Base-by-base conservation (phyloP, 2,888 invertebrate genomes). In the Drosophila austrosaltans region DNA sequence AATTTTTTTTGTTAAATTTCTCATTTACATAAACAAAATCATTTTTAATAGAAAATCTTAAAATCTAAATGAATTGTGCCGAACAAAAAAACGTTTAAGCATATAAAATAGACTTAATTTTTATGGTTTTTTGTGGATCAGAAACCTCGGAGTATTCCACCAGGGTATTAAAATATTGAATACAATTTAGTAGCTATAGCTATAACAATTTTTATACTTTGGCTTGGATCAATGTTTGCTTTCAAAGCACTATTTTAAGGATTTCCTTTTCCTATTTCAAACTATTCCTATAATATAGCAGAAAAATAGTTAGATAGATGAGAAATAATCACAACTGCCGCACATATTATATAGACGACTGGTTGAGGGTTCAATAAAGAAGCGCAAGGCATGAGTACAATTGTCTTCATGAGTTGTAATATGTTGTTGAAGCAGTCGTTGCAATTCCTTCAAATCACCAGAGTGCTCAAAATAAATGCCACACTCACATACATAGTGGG, bases 401-500 rank as follows among this genome's bases (percentile, higher is more conserved):
- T 67, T 71, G 0, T 75, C 30, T 7, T 77, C 72, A 39, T 83
- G 72, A 12, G 32, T 32, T 42, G 48, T 71, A 39, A 91, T 75
- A 36, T 72, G 73, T 1, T 68, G 63, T 0, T 83, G 74, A 1
- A 91, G 62, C 2, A 75, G 44, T 8, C 32, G 44, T 12, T 77
- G 72, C 2, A 91, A 69, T 5, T 73, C 60, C 0, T 68, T 48
- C 56, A 77, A 61, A 25, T 79, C 73, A 1, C 79, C 87, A 0
- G 63, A 39, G 59, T 79, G 90, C 32, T 66, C 67, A 66, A 91
- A 91, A 8, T 69, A 60, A 3, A 72, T 71, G 2, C 87, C 92
- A 79, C 94, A 94, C 66, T 85, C 80, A 67, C 90, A 89, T 78
- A 93, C 77, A n/a, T 79, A 93, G 42, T 53, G 6, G 3, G 60